phyloP scores from a whole-genome alignment of 2,888 invertebrate species.

The Eupsilia transversa region DNA sequence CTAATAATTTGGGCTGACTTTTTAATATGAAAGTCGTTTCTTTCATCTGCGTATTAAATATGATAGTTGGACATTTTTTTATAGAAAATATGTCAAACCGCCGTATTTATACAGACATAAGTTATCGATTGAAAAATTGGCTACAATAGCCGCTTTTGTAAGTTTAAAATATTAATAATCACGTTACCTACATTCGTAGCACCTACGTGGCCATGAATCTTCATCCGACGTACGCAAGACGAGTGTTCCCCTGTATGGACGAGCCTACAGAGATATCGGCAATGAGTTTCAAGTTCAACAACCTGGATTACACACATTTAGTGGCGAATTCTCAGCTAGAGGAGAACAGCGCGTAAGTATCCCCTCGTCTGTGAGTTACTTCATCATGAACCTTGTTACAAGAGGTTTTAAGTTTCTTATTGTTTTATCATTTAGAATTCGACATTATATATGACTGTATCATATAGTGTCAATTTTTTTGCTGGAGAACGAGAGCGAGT shows the following conservation, averaged over 20 bases:
- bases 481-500: conserved; percentile 75
- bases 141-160: not conserved
- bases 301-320: conserved; percentile 73
- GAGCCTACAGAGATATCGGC: conserved; percentile 88
- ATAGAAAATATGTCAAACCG: not conserved
- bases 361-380: too few relatives aligned
- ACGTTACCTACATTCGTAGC: conserved; percentile 63
- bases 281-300: conserved; percentile 82
- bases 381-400: too few relatives aligned
- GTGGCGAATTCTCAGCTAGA: conserved; percentile 52
- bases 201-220: conserved; percentile 91
- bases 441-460: too few relatives aligned
- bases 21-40: not conserved
- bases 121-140: not conserved
- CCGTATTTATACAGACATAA: not conserved
- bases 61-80: not conserved
- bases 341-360: too few relatives aligned
- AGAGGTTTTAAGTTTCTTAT: too few relatives aligned
- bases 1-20: not conserved
- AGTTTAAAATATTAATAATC: not conserved
- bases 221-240: conserved; percentile 90
- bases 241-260: conserved; percentile 93
- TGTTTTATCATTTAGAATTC: too few relatives aligned
- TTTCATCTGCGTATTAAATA: not conserved
- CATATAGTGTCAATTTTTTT: conserved; percentile 69